Base-by-base conservation (phyloP, 1,140 invertebrate genomes). In the Daktulosphaira vitifoliae region DNA sequence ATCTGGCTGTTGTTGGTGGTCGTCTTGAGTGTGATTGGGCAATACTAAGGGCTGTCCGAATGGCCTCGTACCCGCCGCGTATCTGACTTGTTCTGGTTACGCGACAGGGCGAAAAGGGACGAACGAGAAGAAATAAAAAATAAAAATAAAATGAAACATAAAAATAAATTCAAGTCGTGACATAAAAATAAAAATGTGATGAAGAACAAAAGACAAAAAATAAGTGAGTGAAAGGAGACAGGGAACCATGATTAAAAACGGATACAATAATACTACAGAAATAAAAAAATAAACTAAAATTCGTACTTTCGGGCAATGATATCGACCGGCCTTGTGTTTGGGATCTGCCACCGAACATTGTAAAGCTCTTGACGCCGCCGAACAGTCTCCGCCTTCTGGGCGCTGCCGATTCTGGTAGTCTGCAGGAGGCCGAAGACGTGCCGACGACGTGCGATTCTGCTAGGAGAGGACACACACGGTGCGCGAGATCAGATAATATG, bases 251-350 rank as follows among this genome's bases (percentile, higher is more conserved):
- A n/a, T n/a, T n/a, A 6, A 65, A 16, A 11, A 25, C 29, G 3
- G 13, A 29, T 52, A 3, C 70, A 75, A 70, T 72, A 76, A n/a
- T n/a, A n/a, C n/a, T n/a, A n/a, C n/a, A 72, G 73, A 76, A 74
- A 77, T 71, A 73, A 75, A 73, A 74, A 67, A 76, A 74, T 75
- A 72, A 71, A 74, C 75, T 76, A 74, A 74, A 72, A 59, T 74
- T 78, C 81, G 81, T 87, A 87, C 85, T 87, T 86, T 87, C 84
- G 74, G 85, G 85, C 73, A 87, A 81, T 72, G 84, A 86, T 77
- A 86, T 86, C 77, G 85, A 86, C 72, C 83, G 83, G 77, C 85
- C 81, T 75, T 84, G 82, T 46, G 54, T 59, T 59, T 59, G 54
- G 68, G 81, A 78, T 59, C 81, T 78, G 68, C 80, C 81, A 68